These are phyloP conservation scores for Desmophyllum pertusum DNA, from an alignment of 92 coral and sea anemone species.

Conservation along the genomic window DNA sequence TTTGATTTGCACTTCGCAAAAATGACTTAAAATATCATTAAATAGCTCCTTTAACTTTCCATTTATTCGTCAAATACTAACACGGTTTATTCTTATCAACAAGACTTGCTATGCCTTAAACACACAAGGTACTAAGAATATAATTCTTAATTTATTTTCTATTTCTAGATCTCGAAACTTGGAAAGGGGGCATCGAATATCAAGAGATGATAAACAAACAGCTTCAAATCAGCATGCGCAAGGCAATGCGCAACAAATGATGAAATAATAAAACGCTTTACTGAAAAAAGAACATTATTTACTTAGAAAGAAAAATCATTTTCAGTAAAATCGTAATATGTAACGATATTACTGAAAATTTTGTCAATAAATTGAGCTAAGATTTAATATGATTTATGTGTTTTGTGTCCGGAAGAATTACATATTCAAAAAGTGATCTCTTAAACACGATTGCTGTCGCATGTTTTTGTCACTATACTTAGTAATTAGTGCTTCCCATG, in stretches of 20 bases:
- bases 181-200: slow-evolving; percentile 2
- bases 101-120: not conserved
- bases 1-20: too few species aligned
- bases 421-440: not conserved
- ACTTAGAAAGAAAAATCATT: not conserved
- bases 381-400: slow-evolving; percentile 36
- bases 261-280: not conserved
- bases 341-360: slow-evolving; percentile 18
- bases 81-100: too few species aligned
- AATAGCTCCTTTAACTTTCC: too few species aligned
- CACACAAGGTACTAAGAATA: not conserved
- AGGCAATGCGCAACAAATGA: slow-evolving; percentile 22
- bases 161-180: slow-evolving; percentile 8
- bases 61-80: not conserved
- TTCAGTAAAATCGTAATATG: not conserved
- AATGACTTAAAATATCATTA: too few species aligned
- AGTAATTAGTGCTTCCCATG: too few species aligned
- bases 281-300: not conserved
- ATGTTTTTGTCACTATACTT: not conserved
- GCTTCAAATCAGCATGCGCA: slow-evolving; percentile 9
- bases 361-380: slow-evolving; percentile 30
- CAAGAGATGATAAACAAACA: slow-evolving; percentile 13
- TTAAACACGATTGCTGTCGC: not conserved
- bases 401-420: not conserved
- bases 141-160: not conserved